Evolutionary conservation across 2,797 vertebrate species (phyloP).

Genomic region (Okamejei kenojei): DNA sequence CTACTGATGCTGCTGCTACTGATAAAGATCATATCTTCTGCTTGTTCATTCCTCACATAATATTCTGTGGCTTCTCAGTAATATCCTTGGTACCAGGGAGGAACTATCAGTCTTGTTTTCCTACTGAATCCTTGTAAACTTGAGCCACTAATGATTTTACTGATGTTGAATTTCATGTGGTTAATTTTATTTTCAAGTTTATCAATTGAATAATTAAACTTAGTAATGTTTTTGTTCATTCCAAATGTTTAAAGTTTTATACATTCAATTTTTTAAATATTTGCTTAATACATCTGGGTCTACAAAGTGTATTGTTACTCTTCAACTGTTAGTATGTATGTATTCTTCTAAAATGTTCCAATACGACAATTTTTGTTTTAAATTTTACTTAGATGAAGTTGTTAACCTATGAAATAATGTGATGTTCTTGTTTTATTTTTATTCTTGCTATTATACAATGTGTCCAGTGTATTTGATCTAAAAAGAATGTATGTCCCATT

Average conservation of each 20-base stretch:
- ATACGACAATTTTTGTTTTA: neutral
- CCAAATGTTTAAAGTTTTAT: neutral
- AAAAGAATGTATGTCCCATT: neutral
- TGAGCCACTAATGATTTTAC: too few species aligned
- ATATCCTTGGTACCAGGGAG: too few species aligned
- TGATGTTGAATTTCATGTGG: neutral
- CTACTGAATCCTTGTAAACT: too few species aligned
- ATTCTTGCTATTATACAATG: neutral
- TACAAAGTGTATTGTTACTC: too few species aligned
- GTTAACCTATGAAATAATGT: neutral
- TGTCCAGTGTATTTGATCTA: neutral
- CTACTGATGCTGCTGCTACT: too few species aligned
- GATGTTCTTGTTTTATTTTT: neutral
- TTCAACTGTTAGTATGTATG: too few species aligned
- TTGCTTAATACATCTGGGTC: neutral
- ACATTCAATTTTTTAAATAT: neutral
- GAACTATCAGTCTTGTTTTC: too few species aligned
- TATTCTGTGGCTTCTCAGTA: too few species aligned
- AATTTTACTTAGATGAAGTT: neutral
- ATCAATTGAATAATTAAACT: constrained; percentile 4
- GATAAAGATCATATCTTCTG: too few species aligned
- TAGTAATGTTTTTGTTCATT: neutral
- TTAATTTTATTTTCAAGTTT: neutral
- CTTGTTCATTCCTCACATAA: too few species aligned
- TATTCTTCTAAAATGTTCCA: too few species aligned